Evolutionary conservation across 2,113 vertebrate species (phyloP).

Genomic region (Indicator maculatus): DNA sequence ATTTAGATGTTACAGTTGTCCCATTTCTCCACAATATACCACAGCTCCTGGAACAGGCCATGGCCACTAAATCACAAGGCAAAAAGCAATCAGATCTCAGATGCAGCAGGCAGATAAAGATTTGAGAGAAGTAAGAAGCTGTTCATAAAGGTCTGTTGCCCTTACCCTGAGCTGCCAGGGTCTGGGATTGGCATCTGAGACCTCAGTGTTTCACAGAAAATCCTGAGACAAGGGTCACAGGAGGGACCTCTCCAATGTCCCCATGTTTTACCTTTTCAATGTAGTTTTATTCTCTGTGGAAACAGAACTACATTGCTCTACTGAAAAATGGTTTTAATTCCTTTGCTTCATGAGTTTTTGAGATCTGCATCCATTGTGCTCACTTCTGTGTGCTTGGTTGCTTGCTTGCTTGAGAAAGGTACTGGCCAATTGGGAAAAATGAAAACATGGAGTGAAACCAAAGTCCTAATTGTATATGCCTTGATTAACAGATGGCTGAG

Average conservation of each 20-base stretch:
- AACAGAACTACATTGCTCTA: not conserved
- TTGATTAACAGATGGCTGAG: not conserved
- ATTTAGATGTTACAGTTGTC: not conserved
- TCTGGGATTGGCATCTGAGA: not conserved
- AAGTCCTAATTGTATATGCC: not conserved
- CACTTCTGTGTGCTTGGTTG: not conserved
- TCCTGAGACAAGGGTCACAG: not conserved
- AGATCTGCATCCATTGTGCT: not conserved
- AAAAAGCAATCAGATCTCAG: not conserved
- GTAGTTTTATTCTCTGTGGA: not conserved
- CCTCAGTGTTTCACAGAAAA: not conserved
- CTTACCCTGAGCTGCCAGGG: not conserved
- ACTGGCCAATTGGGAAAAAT: not conserved
- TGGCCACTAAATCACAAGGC: not conserved
- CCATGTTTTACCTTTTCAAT: not conserved
- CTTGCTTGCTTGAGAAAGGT: not conserved
- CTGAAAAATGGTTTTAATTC: not conserved
- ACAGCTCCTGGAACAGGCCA: not conserved
- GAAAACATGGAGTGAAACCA: not conserved
- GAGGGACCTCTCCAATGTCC: not conserved
- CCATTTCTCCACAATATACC: not conserved
- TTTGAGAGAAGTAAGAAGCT: not conserved
- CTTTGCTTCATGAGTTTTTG: not conserved
- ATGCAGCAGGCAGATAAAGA: not conserved
- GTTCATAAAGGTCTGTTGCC: not conserved